A percentile compares a stretch with the other conserved stretches of the same genome.
Evolutionary conservation across 1,140 invertebrate species (phyloP).

Genomic region (Stegodyphus dumicola): DNA sequence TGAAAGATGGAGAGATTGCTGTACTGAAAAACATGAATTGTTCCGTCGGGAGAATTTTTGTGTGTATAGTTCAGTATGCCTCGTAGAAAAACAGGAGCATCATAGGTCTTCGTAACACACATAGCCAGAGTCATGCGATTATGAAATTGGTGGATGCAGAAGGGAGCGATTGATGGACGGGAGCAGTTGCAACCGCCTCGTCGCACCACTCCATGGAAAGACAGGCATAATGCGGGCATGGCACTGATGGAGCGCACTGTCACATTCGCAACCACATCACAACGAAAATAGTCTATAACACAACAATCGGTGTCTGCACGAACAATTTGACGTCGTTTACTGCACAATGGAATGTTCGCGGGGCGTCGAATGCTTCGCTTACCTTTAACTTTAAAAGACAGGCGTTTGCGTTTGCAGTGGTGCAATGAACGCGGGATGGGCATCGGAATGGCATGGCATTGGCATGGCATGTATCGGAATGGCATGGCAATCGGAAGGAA

Average conservation of each 20-base stretch:
- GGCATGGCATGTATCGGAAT: constrained; percentile 10
- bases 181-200: too few species aligned
- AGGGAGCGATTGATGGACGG: too few species aligned
- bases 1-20: too few species aligned
- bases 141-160: too few species aligned
- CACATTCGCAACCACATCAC: neutral
- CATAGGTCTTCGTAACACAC: too few species aligned
- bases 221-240: neutral
- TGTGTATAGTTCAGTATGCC: too few species aligned
- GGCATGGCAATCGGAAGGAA: constrained; percentile 19
- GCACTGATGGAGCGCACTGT: neutral
- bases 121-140: too few species aligned
- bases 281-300: neutral
- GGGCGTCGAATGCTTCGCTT: constrained; percentile 1
- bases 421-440: neutral
- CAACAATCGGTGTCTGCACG: neutral
- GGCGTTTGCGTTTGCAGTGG: constrained; percentile 17
- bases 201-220: neutral
- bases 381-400: constrained; percentile 25
- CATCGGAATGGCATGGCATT: constrained; percentile 11
- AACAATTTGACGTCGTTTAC: neutral
- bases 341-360: neutral
- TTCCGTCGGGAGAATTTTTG: too few species aligned
- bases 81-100: too few species aligned
- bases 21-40: too few species aligned